Conservation (phyloP, 2,888 invertebrate species). For the Craniophora ligustri region DNA sequence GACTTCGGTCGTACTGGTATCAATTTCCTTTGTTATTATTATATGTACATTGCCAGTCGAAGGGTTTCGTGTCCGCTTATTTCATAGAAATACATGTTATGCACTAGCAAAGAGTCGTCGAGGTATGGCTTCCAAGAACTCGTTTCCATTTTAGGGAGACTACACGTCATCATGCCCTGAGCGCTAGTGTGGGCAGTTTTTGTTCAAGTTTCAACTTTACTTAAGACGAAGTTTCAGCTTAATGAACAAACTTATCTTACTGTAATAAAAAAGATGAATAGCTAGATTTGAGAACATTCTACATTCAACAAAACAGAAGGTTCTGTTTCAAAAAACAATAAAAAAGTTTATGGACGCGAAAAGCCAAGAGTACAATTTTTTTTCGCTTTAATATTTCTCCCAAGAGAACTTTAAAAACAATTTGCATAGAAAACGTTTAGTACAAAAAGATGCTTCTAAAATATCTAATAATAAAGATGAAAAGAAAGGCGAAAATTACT, state of each 20-base stretch:
- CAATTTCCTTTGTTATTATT: constrained; percentile 30
- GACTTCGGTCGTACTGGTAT: not conserved
- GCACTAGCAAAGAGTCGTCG: constrained; percentile 50
- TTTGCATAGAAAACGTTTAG: not conserved
- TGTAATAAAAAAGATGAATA: constrained; percentile 34
- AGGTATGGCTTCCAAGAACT: constrained; percentile 55
- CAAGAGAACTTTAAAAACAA: constrained; percentile 4
- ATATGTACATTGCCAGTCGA: constrained; percentile 16
- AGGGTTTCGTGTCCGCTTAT: constrained; percentile 37
- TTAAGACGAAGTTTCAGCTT: constrained; percentile 59
- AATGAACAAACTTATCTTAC: constrained; percentile 40
- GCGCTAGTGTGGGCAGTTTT: constrained; percentile 54
- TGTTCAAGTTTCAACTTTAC: constrained; percentile 46
- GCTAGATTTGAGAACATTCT: constrained; percentile 19
- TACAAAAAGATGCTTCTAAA: constrained; percentile 1
- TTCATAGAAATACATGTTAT: constrained; percentile 49
- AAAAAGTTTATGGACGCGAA: constrained; percentile 21
- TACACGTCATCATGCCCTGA: constrained; percentile 57
- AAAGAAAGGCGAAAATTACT: constrained; percentile 22
- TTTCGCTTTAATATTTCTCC: constrained; percentile 1
- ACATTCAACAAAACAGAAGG: constrained; percentile 13
- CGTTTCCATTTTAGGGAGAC: constrained; percentile 62
- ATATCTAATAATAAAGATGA: constrained; percentile 4
- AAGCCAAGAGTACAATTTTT: constrained; percentile 3
- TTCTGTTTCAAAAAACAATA: constrained; percentile 24